Percentiles rank a stretch among this genome's conserved stretches.
These are phyloP conservation scores for Gymnoscopelus microlampas DNA, from an alignment of 2,797 vertebrate species.

Conservation along the genomic window DNA sequence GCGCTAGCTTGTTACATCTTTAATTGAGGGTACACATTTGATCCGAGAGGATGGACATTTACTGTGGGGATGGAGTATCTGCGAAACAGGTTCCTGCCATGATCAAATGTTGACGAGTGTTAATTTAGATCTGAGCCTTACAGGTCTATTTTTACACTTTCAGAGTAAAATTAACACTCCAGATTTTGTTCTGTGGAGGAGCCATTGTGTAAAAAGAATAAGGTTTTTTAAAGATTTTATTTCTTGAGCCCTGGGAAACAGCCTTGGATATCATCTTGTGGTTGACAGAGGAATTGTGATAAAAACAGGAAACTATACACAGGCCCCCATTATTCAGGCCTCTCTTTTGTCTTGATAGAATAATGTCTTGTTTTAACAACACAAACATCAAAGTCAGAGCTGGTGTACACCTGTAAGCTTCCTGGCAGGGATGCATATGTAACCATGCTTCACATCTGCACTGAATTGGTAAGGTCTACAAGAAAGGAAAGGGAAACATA, in stretches of 20 bases:
- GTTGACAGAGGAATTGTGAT: constrained; percentile 33
- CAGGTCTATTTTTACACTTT: no score
- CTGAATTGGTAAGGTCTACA: constrained; percentile 9
- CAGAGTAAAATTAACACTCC: not conserved
- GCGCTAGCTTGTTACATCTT: constrained; percentile 28
- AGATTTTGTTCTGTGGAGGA: not conserved
- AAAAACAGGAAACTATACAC: constrained; percentile 29
- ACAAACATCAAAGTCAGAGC: constrained; percentile 58
- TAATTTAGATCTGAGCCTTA: no score
- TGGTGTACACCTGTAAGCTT: constrained; percentile 64
- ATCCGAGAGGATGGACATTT: constrained; percentile 33
- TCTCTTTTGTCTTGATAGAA: constrained; percentile 33
- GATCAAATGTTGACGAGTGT: no score
- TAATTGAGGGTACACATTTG: constrained; percentile 16
- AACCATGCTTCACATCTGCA: constrained; percentile 55
- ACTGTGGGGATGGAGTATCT: not conserved
- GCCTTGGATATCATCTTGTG: constrained; percentile 29
- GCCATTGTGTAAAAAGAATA: constrained; percentile 12
- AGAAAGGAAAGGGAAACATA: not conserved
- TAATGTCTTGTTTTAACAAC: constrained; percentile 41
- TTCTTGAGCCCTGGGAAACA: constrained; percentile 1
- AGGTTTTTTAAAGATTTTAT: constrained; percentile 20
- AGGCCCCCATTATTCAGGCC: constrained; percentile 16
- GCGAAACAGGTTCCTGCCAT: no score
- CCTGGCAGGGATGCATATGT: constrained; percentile 37